Evolutionary conservation across 2,888 invertebrate genomes (phyloP).

Genomic region (Erebia palarica): DNA sequence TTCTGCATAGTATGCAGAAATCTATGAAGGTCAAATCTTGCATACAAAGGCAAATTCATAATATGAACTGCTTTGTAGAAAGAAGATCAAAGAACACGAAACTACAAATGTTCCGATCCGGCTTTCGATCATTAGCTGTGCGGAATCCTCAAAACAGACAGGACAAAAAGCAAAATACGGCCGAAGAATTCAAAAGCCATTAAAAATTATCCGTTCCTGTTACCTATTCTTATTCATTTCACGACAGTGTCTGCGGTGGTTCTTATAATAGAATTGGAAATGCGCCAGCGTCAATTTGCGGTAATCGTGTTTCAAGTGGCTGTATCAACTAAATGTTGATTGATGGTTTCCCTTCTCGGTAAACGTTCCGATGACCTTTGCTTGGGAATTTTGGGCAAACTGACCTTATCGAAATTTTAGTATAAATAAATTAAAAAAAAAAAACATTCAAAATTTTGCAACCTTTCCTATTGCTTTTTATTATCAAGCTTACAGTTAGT

Average conservation of each 20-base stretch:
- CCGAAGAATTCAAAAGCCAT: slow-evolving; percentile 20
- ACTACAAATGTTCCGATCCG: neutral
- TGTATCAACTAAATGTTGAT: slow-evolving; percentile 73
- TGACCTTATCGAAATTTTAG: slow-evolving; percentile 41
- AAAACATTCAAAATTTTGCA: no score
- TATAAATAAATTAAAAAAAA: neutral
- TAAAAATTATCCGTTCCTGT: slow-evolving; percentile 39
- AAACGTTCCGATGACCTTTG: slow-evolving; percentile 60
- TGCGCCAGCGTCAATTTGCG: slow-evolving; percentile 67
- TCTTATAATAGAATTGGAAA: slow-evolving; percentile 64
- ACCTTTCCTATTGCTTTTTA: slow-evolving; percentile 12
- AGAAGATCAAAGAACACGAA: neutral
- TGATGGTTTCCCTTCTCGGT: slow-evolving; percentile 67
- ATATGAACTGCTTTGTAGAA: neutral
- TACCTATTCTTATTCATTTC: slow-evolving; percentile 42
- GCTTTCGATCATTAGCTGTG: slow-evolving; percentile 1
- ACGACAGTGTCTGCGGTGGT: slow-evolving; percentile 42
- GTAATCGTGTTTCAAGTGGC: slow-evolving; percentile 72
- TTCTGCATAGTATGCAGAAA: neutral
- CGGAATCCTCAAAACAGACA: neutral
- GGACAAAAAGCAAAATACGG: neutral
- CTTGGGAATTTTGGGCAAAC: slow-evolving; percentile 50
- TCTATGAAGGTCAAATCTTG: neutral
- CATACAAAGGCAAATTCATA: neutral
- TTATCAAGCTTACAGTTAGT: slow-evolving; percentile 12